phyloP scores from a whole-genome alignment of 2,113 vertebrate genomes.

The Anolis sagrei region DNA sequence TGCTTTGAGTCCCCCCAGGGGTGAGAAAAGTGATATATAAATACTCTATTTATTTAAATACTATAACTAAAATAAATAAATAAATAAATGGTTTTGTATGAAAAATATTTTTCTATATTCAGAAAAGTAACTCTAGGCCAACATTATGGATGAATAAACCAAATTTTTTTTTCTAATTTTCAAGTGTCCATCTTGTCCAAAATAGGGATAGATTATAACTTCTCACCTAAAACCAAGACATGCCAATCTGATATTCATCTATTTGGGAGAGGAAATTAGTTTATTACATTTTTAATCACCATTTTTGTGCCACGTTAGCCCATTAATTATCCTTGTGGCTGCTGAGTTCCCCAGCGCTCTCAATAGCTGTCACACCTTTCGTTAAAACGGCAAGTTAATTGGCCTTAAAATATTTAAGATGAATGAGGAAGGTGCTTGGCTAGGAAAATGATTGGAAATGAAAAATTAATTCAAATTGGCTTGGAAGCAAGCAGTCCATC shows the following conservation, averaged over 20 bases:
- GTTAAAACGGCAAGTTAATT: slow-evolving; percentile 54
- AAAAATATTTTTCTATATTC: background rate
- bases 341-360: slow-evolving; percentile 28
- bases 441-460: slow-evolving; percentile 57
- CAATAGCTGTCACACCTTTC: slow-evolving; percentile 46
- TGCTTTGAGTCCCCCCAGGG: too few relatives aligned
- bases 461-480: slow-evolving; percentile 49
- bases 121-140: background rate
- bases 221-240: slow-evolving; percentile 21
- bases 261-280: slow-evolving; percentile 29
- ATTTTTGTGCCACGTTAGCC: slow-evolving; percentile 35
- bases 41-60: too few relatives aligned
- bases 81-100: too few relatives aligned
- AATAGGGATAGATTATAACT: background rate
- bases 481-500: background rate
- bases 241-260: slow-evolving; percentile 29
- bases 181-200: background rate
- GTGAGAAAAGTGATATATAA: too few relatives aligned
- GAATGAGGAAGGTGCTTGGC: slow-evolving; percentile 44
- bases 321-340: slow-evolving; percentile 59
- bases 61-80: too few relatives aligned
- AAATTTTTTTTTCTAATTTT: background rate
- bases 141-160: background rate
- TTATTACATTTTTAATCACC: slow-evolving; percentile 60
- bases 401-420: slow-evolving; percentile 66